A percentile compares a stretch with the other conserved stretches of the same genome.
These are phyloP conservation scores for Formica exsecta DNA, from an alignment of 1,140 invertebrate species.

Conservation along the genomic window DNA sequence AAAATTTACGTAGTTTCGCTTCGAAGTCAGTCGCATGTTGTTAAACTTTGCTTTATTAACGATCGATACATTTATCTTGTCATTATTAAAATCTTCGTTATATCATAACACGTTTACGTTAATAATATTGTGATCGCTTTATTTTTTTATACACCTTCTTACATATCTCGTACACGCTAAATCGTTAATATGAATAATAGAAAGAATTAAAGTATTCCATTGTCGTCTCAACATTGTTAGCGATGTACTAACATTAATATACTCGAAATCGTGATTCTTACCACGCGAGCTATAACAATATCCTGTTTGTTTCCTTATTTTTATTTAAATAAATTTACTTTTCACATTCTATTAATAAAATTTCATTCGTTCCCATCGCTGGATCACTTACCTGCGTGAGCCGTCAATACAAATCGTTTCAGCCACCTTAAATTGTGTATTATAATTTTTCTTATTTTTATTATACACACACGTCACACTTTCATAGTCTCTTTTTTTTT, in stretches of 20 bases:
- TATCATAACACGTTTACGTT: slow-evolving; percentile 47
- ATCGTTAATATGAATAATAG: slow-evolving; percentile 45
- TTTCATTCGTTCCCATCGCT: background rate
- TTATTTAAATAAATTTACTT: slow-evolving; percentile 30
- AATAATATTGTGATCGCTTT: slow-evolving; percentile 50
- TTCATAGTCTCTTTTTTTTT: background rate
- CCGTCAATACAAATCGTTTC: background rate
- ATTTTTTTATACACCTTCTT: slow-evolving; percentile 53
- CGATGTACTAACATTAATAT: background rate
- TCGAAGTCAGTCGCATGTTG: slow-evolving; percentile 26
- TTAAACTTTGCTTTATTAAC: slow-evolving; percentile 54
- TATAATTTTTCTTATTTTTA: slow-evolving; percentile 14
- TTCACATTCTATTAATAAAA: slow-evolving; percentile 20
- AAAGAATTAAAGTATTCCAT: slow-evolving; percentile 32
- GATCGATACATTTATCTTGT: slow-evolving; percentile 50
- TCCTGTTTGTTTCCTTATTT: background rate
- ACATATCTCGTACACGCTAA: slow-evolving; percentile 51
- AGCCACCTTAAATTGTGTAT: background rate
- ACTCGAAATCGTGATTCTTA: slow-evolving; percentile 14
- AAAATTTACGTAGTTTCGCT: slow-evolving; percentile 2
- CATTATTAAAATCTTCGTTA: slow-evolving; percentile 53
- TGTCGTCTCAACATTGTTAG: slow-evolving; percentile 12
- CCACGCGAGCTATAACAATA: slow-evolving; percentile 37
- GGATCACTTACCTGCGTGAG: background rate
- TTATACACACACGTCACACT: slow-evolving; percentile 22